A percentile compares a stretch with the other conserved stretches of the same genome.
Evolutionary conservation across 2,113 vertebrate species (phyloP).

Genomic region (Peromyscus leucopus): DNA sequence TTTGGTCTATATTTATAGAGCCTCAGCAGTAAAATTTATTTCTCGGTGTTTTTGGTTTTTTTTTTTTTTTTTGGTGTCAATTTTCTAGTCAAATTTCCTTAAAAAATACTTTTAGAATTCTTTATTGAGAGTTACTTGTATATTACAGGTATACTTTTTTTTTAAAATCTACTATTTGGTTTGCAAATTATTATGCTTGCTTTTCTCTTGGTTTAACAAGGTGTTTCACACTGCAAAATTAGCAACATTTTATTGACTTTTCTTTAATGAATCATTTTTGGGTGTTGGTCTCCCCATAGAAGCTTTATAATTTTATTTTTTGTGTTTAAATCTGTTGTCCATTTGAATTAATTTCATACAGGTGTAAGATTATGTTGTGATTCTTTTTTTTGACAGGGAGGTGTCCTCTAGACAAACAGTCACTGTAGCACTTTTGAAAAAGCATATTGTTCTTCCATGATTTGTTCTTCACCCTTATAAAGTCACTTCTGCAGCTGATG

Average conservation of each 20-base stretch:
- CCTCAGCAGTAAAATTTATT: slow-evolving; percentile 30
- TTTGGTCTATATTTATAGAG: neutral
- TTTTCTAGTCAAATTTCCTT: slow-evolving; percentile 45
- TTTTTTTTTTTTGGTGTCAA: neutral
- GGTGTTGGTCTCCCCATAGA: neutral
- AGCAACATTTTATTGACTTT: slow-evolving; percentile 47
- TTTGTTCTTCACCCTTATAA: slow-evolving; percentile 3
- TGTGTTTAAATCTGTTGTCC: neutral
- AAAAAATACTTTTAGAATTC: slow-evolving; percentile 7
- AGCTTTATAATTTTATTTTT: neutral
- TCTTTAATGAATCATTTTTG: slow-evolving; percentile 55
- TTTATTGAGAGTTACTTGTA: slow-evolving; percentile 7
- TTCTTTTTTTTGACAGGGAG: neutral
- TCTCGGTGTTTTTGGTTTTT: neutral
- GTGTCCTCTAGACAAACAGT: neutral
- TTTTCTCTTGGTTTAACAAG: slow-evolving; percentile 5
- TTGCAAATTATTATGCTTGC: slow-evolving; percentile 20
- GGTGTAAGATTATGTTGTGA: neutral
- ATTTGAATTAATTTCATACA: slow-evolving; percentile 46
- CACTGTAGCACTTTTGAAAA: slow-evolving; percentile 25
- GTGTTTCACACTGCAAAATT: slow-evolving; percentile 21
- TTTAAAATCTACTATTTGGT: neutral
- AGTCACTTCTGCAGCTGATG: slow-evolving; percentile 10
- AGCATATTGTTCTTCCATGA: slow-evolving; percentile 34
- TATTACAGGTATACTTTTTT: slow-evolving; percentile 9